Evolutionary conservation across 2,888 invertebrate species (phyloP), one percentile per base, ranked within the genome.

Genomic region (Dicycla oo): DNA sequence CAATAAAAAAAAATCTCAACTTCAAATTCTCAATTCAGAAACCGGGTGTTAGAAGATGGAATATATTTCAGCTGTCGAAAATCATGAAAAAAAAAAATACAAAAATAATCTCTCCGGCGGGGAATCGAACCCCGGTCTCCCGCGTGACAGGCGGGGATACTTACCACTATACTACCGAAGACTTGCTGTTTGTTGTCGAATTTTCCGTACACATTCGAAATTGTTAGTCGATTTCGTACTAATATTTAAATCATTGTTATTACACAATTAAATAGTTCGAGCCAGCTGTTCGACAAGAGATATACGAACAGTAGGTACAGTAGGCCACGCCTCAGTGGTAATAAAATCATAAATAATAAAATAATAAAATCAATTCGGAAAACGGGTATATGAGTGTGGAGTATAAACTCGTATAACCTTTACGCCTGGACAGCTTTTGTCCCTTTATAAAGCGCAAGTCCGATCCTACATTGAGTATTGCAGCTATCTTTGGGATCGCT

Each of bases 71-170:
- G 2, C n/a, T n/a, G 13, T 20, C 10, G 6, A 34, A 38, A n/a
- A 2, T 0, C 3, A 38, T 10, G 0, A 30, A 56, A 60, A 49
- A n/a, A n/a, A n/a, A 34, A 34, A 34, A 34, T 34, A 6, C 34
- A 45, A n/a, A 10, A n/a, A 49, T 53, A 47, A 10, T 75, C 84
- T 86, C 87, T 84, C 87, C 87, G 87, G 84, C 86, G 85, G 87
- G 87, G 87, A 86, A 86, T 85, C 87, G 87, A 86, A 86, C 87
- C 86, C 86, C 85, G 87, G 86, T 86, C 96, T 96, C 96, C 95
- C 96, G 96, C 95, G 96, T 95, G 96, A 96, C 95, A 96, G 96
- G 96, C 96, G 95, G 96, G 95, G 95, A 96, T 96, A 96, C 96
- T 96, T 81, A 96, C 96, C 96, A 96, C 96, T 96, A 96, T 96